Conservation (phyloP, 2,797 vertebrate species). For the Fringilla coelebs region DNA sequence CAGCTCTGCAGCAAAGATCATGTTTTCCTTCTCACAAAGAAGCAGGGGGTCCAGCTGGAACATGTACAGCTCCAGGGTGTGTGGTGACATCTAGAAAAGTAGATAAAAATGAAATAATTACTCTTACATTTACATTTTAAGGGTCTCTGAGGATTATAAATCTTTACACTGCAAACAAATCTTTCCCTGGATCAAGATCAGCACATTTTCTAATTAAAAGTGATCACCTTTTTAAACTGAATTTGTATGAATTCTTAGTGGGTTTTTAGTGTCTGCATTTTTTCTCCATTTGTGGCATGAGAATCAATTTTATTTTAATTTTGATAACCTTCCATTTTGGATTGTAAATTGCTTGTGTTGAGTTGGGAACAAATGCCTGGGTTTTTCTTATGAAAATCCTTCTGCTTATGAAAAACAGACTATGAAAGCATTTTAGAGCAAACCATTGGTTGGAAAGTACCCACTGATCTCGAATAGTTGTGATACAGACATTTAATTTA, state of each 20-base stretch:
- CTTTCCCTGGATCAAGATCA: background rate
- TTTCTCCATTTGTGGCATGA: background rate
- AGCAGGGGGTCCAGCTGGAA: conserved; percentile 11
- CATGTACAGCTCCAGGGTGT: background rate
- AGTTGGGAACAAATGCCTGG: background rate
- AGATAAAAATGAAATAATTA: background rate
- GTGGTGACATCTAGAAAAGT: background rate
- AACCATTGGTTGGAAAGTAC: background rate
- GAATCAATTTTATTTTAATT: background rate
- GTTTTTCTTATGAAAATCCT: background rate
- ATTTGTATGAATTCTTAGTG: background rate
- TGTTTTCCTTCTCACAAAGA: background rate
- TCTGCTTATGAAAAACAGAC: background rate
- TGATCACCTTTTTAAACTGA: background rate
- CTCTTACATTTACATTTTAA: background rate
- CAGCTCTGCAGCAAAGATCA: background rate
- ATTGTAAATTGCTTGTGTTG: background rate
- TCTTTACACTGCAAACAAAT: background rate
- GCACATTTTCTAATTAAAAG: background rate
- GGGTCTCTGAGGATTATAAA: background rate
- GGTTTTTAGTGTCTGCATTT: background rate
- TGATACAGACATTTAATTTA: background rate
- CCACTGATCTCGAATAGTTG: background rate
- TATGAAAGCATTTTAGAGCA: background rate
- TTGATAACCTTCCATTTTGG: background rate